A percentile compares a stretch with the other conserved stretches of the same genome.
phyloP scores from a whole-genome alignment of 2,797 vertebrate genomes.

The Podarcis siculus region DNA sequence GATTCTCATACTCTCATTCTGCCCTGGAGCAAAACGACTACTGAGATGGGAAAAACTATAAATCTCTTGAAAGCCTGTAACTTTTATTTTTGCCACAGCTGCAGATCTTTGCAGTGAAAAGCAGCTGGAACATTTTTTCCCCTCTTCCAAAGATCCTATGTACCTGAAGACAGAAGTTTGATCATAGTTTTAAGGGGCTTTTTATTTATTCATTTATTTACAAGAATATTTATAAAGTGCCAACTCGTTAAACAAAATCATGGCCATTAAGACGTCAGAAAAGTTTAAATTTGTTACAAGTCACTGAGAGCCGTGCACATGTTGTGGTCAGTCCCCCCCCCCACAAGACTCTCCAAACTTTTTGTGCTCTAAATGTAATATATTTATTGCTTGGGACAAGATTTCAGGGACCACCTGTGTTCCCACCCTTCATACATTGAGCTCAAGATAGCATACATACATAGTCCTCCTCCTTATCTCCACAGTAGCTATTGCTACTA shows the following conservation, averaged over 20 bases:
- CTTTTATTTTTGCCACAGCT: conserved; percentile 60
- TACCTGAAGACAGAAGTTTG: neutral
- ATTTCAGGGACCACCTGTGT: neutral
- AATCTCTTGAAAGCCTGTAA: conserved; percentile 68
- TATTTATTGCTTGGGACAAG: neutral
- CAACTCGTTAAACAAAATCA: too few relatives aligned
- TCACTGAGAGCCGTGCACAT: too few relatives aligned
- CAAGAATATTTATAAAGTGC: too few relatives aligned
- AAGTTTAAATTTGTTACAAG: too few relatives aligned
- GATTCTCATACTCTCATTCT: conserved; percentile 38
- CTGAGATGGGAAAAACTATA: conserved; percentile 66
- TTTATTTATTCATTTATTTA: neutral
- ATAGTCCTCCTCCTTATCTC: neutral
- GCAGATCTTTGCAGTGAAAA: conserved; percentile 54
- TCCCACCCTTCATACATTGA: neutral
- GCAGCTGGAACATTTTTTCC: conserved; percentile 27
- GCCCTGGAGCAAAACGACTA: conserved; percentile 63
- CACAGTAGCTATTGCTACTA: neutral
- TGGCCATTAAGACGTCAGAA: too few relatives aligned
- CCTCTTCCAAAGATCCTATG: conserved; percentile 58
- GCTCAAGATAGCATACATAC: neutral
- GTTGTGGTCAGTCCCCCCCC: too few relatives aligned
- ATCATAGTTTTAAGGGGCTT: conserved; percentile 53
- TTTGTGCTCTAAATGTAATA: too few relatives aligned
- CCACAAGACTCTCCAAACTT: too few relatives aligned